These are phyloP conservation scores for Heliconius congener DNA, from an alignment of 1,140 invertebrate genomes.

Conservation along the genomic window DNA sequence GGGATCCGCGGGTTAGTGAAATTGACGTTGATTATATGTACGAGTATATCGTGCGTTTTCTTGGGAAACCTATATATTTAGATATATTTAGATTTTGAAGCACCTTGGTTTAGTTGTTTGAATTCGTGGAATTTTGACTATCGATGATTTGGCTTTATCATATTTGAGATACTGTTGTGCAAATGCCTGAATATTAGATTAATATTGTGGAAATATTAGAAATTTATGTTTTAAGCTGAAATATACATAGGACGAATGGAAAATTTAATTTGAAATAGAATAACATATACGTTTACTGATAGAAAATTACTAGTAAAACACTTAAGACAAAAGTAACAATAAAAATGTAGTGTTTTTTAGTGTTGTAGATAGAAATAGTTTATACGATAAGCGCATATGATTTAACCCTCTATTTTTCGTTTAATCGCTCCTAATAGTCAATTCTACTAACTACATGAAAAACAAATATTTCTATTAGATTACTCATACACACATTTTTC, in stretches of 20 bases:
- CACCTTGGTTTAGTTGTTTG: conserved; percentile 5
- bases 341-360: background rate
- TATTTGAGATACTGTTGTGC: background rate
- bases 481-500: background rate
- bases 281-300: too few relatives aligned
- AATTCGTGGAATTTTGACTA: conserved; percentile 1
- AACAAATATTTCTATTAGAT: conserved; percentile 16
- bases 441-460: background rate
- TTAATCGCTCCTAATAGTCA: background rate
- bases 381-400: background rate
- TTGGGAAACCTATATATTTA: conserved; percentile 19
- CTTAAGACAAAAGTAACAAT: too few relatives aligned
- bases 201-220: background rate
- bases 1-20: conserved; percentile 8
- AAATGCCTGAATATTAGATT: background rate
- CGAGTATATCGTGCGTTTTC: background rate
- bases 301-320: too few relatives aligned
- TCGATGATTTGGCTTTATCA: conserved; percentile 7
- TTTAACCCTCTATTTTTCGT: background rate
- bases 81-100: conserved; percentile 11
- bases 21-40: conserved; percentile 6
- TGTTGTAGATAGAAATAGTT: background rate
- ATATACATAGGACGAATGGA: too few relatives aligned
- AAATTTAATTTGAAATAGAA: too few relatives aligned
- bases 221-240: too few relatives aligned